These are phyloP conservation scores for Acleris emargana DNA, from an alignment of 2,888 invertebrate species.

Conservation along the genomic window DNA sequence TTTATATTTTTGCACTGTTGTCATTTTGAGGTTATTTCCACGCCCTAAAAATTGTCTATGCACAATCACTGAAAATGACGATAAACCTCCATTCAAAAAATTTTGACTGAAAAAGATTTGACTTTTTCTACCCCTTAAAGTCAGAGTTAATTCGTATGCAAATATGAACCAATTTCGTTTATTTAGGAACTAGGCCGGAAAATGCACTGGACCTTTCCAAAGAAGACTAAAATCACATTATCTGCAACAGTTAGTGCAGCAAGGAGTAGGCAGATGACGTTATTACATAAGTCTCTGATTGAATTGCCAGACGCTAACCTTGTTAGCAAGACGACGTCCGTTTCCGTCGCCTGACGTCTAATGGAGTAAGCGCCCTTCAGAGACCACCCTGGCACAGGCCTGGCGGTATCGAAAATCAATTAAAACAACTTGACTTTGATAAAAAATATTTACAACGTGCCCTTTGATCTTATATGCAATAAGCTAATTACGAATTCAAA, in stretches of 20 bases:
- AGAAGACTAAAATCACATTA: conserved; percentile 43
- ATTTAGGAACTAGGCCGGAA: no score
- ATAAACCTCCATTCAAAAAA: no score
- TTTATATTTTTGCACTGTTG: no score
- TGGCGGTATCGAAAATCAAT: conserved; percentile 32
- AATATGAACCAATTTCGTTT: no score
- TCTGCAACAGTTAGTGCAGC: conserved; percentile 30
- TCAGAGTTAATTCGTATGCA: no score
- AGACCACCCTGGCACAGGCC: conserved; percentile 39
- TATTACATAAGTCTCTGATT: conserved; percentile 64
- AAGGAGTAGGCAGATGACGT: conserved; percentile 55
- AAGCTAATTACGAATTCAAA: no score
- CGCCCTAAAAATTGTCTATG: no score
- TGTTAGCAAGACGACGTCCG: conserved; percentile 63
- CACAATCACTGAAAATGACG: no score
- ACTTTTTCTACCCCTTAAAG: no score
- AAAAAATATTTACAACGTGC: neutral
- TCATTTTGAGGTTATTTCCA: no score
- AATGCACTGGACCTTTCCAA: neutral
- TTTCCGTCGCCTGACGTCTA: conserved; percentile 57
- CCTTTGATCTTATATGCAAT: conserved; percentile 1
- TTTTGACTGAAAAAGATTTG: no score
- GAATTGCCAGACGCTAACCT: conserved; percentile 70
- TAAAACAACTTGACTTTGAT: conserved; percentile 5
- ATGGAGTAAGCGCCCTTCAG: conserved; percentile 56